Conservation (phyloP, 2,888 invertebrate genomes). For the Cerastoderma edule region DNA sequence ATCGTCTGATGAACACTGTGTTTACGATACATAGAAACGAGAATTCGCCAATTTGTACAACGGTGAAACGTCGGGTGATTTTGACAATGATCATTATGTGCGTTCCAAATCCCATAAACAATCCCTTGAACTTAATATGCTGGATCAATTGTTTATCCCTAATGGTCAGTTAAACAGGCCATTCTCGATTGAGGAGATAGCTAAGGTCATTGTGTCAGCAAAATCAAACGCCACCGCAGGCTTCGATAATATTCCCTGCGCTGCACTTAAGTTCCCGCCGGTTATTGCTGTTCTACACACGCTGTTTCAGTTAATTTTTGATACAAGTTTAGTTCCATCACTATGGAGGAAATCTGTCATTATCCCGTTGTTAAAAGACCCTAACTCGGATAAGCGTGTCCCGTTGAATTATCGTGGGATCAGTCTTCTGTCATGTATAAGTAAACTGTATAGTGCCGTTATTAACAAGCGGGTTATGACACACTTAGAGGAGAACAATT, state of each 20-base stretch:
- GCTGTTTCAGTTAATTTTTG: background rate
- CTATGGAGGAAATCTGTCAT: slow-evolving; percentile 28
- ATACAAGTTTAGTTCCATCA: background rate
- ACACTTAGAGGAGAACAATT: slow-evolving; percentile 24
- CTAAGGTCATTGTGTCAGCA: slow-evolving; percentile 6
- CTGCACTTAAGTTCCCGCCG: slow-evolving; percentile 24
- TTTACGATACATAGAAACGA: slow-evolving; percentile 29
- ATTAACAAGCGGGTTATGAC: slow-evolving; percentile 22
- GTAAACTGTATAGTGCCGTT: slow-evolving; percentile 43
- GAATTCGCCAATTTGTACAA: slow-evolving; percentile 39
- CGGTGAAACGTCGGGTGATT: slow-evolving; percentile 2
- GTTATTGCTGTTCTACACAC: background rate
- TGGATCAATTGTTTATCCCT: slow-evolving; percentile 15
- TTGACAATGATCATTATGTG: slow-evolving; percentile 24
- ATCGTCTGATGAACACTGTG: background rate
- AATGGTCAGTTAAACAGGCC: slow-evolving; percentile 24
- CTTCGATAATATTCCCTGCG: slow-evolving; percentile 26
- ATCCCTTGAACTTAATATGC: slow-evolving; percentile 24
- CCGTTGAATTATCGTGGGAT: slow-evolving; percentile 24
- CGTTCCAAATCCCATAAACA: slow-evolving; percentile 32
- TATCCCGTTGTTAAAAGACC: slow-evolving; percentile 20
- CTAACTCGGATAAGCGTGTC: slow-evolving; percentile 1
- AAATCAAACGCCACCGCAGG: slow-evolving; percentile 20
- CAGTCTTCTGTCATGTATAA: slow-evolving; percentile 32
- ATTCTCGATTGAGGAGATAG: slow-evolving; percentile 28